A percentile compares a stretch with the other conserved stretches of the same genome.
Conservation (phyloP, 2,113 vertebrate species). For the Amphiprion percula region DNA sequence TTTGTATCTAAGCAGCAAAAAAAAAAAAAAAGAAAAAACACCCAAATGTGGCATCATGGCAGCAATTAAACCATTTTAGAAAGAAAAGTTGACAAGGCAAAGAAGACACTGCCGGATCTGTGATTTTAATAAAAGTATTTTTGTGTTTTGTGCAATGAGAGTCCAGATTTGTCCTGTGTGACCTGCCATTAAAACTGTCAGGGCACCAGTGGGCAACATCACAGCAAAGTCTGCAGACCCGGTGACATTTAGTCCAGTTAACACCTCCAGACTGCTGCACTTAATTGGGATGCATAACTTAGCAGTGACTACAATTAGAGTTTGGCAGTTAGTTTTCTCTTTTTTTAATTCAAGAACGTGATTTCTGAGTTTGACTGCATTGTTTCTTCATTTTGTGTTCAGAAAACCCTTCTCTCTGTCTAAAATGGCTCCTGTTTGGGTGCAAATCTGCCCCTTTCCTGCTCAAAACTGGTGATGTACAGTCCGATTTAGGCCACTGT, state of each 20-base stretch:
- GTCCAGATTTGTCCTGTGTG: background rate
- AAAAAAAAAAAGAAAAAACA: background rate
- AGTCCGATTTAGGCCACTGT: too few relatives aligned
- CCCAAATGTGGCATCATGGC: background rate
- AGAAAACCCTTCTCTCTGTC: too few relatives aligned
- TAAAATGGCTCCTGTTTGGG: too few relatives aligned
- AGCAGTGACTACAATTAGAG: background rate
- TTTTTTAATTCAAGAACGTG: too few relatives aligned
- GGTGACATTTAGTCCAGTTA: background rate
- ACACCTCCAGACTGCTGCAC: background rate
- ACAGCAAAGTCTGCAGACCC: background rate
- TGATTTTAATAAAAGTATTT: background rate
- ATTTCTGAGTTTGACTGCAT: too few relatives aligned
- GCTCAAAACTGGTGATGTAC: too few relatives aligned
- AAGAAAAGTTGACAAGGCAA: background rate
- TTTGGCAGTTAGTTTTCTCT: background rate
- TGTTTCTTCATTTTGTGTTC: too few relatives aligned
- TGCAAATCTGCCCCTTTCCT: too few relatives aligned
- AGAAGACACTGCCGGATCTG: background rate
- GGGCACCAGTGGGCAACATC: background rate
- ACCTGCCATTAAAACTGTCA: slow-evolving; percentile 8
- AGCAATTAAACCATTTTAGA: background rate
- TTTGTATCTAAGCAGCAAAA: background rate
- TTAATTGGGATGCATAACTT: slow-evolving; percentile 16
- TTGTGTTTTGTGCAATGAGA: background rate